A percentile compares a stretch with the other conserved stretches of the same genome.
Evolutionary conservation across 1,140 invertebrate genomes (phyloP).

Genomic region (Neodiprion virginianus): DNA sequence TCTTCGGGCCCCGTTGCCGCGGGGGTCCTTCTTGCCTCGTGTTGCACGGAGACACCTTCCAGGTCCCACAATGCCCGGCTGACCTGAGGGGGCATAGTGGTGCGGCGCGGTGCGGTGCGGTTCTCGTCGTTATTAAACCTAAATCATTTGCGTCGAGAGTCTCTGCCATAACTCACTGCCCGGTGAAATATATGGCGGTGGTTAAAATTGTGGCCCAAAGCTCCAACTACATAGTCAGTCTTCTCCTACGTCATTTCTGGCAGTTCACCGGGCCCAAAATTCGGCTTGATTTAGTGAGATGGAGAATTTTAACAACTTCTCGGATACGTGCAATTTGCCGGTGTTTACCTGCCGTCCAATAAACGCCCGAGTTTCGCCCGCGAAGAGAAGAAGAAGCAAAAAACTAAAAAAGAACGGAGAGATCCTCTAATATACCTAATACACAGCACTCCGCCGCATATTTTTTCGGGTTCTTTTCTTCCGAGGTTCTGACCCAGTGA

Average conservation of each 20-base stretch:
- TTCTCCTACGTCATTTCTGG: conserved; percentile 1
- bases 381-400: not conserved
- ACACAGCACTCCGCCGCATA: not conserved
- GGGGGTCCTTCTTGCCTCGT: conserved; percentile 31
- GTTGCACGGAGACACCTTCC: conserved; percentile 23
- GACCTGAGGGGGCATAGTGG: conserved; percentile 41
- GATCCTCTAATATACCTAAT: not conserved
- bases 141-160: conserved; percentile 56
- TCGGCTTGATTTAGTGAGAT: conserved; percentile 7
- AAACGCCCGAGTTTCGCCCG: not conserved
- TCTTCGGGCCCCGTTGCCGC: conserved; percentile 31
- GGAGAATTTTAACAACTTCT: conserved; percentile 2
- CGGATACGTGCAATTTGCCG: not conserved
- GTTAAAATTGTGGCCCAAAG: conserved; percentile 58
- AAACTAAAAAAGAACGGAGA: not conserved
- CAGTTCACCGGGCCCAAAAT: not conserved
- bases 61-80: conserved; percentile 45
- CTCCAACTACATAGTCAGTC: conserved; percentile 15
- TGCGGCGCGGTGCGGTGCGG: not conserved
- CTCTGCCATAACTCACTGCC: conserved; percentile 53
- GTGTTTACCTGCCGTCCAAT: no score
- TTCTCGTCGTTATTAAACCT: conserved; percentile 56
- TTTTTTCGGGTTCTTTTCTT: not conserved
- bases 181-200: conserved; percentile 53
- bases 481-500: not conserved